Conservation (phyloP, 2,888 invertebrate genomes). For the Euplexia lucipara region DNA sequence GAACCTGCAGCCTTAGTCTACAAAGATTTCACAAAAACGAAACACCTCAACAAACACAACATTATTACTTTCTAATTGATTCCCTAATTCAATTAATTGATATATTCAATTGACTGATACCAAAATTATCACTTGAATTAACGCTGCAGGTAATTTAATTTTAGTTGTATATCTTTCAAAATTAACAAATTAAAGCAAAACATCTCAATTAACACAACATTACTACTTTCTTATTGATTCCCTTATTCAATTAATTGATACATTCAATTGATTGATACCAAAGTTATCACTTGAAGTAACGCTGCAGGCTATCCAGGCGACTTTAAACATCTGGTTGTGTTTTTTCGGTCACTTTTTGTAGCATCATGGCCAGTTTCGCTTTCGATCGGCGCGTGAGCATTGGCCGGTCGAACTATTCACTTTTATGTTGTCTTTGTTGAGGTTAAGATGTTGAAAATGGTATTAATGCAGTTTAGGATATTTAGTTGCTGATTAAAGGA, state of each 20-base stretch:
- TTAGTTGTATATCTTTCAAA: no score
- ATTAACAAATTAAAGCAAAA: no score
- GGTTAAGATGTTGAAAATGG: constrained; percentile 3
- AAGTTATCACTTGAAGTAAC: constrained; percentile 30
- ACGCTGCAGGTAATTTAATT: constrained; percentile 27
- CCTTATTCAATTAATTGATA: constrained; percentile 15
- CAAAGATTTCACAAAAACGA: not conserved
- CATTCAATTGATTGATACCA: constrained; percentile 14
- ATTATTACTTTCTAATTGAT: constrained; percentile 25
- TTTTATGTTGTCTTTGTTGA: constrained; percentile 52
- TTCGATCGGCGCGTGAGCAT: constrained; percentile 73
- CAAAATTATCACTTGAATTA: constrained; percentile 29
- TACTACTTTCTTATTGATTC: constrained; percentile 26
- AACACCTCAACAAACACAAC: not conserved
- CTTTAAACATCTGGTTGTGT: constrained; percentile 65
- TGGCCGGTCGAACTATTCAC: constrained; percentile 46
- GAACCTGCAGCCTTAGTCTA: no score
- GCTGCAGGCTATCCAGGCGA: constrained; percentile 17
- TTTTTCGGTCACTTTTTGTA: constrained; percentile 69
- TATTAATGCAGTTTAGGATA: not conserved
- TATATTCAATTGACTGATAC: constrained; percentile 14
- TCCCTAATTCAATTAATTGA: constrained; percentile 18
- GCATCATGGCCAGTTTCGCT: constrained; percentile 75
- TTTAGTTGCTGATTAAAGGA: not conserved
- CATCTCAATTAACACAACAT: not conserved